phyloP scores from a whole-genome alignment of 2,888 invertebrate species.

The Cerastis rubricosa region DNA sequence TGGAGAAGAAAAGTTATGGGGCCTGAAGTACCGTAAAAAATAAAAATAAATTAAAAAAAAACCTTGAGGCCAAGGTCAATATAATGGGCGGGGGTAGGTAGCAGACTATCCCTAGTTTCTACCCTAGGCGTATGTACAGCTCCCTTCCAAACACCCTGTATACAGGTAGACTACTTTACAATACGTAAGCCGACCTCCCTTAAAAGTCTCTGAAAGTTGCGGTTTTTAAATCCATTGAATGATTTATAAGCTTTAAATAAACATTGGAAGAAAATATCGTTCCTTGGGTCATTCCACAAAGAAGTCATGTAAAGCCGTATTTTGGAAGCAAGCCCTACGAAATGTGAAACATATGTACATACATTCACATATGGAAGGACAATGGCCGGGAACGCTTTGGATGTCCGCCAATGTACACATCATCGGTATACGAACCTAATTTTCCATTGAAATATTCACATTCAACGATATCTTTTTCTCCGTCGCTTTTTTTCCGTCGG shows the following conservation, averaged over 20 bases:
- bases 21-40: too few species aligned
- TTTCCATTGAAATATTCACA: slow-evolving; percentile 57
- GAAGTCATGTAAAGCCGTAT: slow-evolving; percentile 12
- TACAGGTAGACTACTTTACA: not conserved
- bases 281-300: slow-evolving; percentile 6
- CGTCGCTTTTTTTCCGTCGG: slow-evolving; percentile 22
- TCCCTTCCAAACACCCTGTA: too few species aligned
- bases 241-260: slow-evolving; percentile 32
- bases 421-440: slow-evolving; percentile 64
- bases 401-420: slow-evolving; percentile 79
- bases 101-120: too few species aligned
- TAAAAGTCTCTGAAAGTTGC: not conserved
- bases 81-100: too few species aligned
- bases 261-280: slow-evolving; percentile 8
- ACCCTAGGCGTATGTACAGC: too few species aligned
- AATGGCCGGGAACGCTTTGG: slow-evolving; percentile 72
- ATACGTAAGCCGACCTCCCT: not conserved
- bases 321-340: slow-evolving; percentile 12
- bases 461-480: slow-evolving; percentile 32
- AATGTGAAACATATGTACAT: slow-evolving; percentile 8
- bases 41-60: too few species aligned
- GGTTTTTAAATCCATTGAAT: slow-evolving; percentile 24
- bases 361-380: slow-evolving; percentile 47
- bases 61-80: too few species aligned
- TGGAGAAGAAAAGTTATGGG: too few species aligned